A percentile compares a stretch with the other conserved stretches of the same genome.
These are phyloP conservation scores for Acanthurus leucopareius DNA, from an alignment of 2,797 vertebrate species.

Conservation along the genomic window DNA sequence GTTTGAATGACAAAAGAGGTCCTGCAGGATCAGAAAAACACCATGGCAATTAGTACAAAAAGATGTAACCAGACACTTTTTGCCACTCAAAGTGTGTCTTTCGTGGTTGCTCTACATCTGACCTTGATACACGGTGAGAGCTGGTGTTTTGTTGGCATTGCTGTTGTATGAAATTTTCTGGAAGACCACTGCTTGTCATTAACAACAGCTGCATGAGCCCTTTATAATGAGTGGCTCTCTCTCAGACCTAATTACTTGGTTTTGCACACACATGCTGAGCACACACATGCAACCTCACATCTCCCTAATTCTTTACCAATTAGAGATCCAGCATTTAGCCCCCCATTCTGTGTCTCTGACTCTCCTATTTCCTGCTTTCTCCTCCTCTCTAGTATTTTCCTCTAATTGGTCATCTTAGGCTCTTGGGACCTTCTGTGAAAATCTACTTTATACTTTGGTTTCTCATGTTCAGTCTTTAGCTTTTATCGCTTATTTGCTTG, in stretches of 20 bases:
- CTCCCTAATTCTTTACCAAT: slow-evolving; percentile 70
- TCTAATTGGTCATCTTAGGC: slow-evolving; percentile 71
- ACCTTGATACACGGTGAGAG: slow-evolving; percentile 35
- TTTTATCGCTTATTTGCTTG: slow-evolving; percentile 44
- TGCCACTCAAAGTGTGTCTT: slow-evolving; percentile 8
- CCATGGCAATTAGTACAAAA: slow-evolving; percentile 18
- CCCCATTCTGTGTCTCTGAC: slow-evolving; percentile 31
- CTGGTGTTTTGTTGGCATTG: slow-evolving; percentile 41
- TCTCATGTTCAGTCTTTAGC: slow-evolving; percentile 33
- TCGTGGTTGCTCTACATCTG: slow-evolving; percentile 8
- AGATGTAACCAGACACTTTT: neutral
- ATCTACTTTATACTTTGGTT: slow-evolving; percentile 49
- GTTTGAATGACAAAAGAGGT: slow-evolving; percentile 15
- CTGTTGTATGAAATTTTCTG: slow-evolving; percentile 42
- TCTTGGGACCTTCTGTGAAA: slow-evolving; percentile 38
- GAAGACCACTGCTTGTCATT: slow-evolving; percentile 57
- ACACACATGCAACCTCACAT: slow-evolving; percentile 43
- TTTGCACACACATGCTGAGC: slow-evolving; percentile 46
- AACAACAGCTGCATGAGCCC: slow-evolving; percentile 63
- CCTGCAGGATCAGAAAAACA: slow-evolving; percentile 10
- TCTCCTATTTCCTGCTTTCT: slow-evolving; percentile 36
- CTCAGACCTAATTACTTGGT: slow-evolving; percentile 68
- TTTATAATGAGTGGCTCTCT: slow-evolving; percentile 65
- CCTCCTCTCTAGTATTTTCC: slow-evolving; percentile 48
- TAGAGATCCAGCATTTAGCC: slow-evolving; percentile 67